Evolutionary conservation across 2,113 vertebrate genomes (phyloP).

Genomic region (Tretioscincus oriximinensis): DNA sequence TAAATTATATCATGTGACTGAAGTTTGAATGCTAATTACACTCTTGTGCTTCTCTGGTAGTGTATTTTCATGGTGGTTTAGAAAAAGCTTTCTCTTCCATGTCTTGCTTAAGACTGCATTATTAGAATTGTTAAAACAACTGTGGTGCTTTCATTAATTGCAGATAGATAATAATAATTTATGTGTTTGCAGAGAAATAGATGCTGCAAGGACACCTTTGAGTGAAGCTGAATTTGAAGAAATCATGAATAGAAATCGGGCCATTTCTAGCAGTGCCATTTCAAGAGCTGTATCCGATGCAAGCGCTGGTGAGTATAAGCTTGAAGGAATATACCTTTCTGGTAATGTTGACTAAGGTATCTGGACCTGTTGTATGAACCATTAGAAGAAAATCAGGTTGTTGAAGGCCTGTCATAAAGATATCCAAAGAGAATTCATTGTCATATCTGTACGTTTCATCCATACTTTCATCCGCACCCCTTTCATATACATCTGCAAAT

Average conservation of each 20-base stretch:
- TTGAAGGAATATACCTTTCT: background rate
- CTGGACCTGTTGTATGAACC: no score
- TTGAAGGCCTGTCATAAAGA: background rate
- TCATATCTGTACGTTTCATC: no score
- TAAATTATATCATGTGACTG: slow-evolving; percentile 46
- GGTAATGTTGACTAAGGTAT: no score
- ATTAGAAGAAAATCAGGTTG: no score
- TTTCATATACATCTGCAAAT: no score
- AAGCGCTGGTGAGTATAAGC: slow-evolving; percentile 86
- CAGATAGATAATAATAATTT: slow-evolving; percentile 55
- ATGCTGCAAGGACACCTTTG: slow-evolving; percentile 89
- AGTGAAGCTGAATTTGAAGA: slow-evolving; percentile 99
- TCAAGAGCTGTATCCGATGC: slow-evolving; percentile 97
- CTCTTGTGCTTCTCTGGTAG: slow-evolving; percentile 41
- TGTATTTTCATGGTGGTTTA: slow-evolving; percentile 42
- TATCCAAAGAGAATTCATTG: background rate
- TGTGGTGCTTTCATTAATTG: slow-evolving; percentile 26
- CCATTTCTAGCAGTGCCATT: slow-evolving; percentile 98
- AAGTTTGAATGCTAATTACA: slow-evolving; percentile 44
- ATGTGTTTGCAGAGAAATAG: slow-evolving; percentile 88
- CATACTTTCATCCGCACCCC: no score
- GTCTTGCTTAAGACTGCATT: slow-evolving; percentile 65
- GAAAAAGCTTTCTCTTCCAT: slow-evolving; percentile 65
- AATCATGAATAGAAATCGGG: slow-evolving; percentile 98
- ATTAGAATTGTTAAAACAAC: slow-evolving; percentile 55